A percentile compares a stretch with the other conserved stretches of the same genome.
These are phyloP conservation scores for Andrena dorsata DNA, from an alignment of 2,888 invertebrate genomes.

Conservation along the genomic window DNA sequence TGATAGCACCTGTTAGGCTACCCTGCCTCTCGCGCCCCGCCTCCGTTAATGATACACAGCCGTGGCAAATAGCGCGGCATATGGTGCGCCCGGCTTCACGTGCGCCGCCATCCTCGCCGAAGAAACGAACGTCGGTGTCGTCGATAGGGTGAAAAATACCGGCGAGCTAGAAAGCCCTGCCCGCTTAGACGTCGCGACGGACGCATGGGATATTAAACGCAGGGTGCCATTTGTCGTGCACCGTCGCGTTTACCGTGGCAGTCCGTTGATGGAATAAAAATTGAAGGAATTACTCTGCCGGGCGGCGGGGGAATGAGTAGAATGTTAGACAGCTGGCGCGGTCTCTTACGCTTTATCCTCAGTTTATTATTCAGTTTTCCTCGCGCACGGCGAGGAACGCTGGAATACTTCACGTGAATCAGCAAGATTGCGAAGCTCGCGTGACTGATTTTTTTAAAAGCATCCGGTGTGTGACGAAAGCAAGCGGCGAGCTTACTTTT, in stretches of 20 bases:
- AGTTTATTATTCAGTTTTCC: too few species aligned
- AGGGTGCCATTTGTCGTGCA: not conserved
- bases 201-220: not conserved
- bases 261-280: not conserved
- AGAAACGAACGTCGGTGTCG: not conserved
- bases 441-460: too few species aligned
- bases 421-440: too few species aligned
- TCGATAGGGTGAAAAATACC: slow-evolving; percentile 3
- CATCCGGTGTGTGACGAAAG: too few species aligned
- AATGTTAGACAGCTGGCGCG: too few species aligned
- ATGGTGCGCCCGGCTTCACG: slow-evolving; percentile 16
- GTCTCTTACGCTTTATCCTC: too few species aligned
- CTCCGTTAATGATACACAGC: slow-evolving; percentile 37
- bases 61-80: slow-evolving; percentile 26
- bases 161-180: not conserved
- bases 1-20: slow-evolving; percentile 46
- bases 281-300: too few species aligned
- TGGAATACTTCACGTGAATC: too few species aligned
- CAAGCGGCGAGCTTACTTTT: too few species aligned
- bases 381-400: too few species aligned
- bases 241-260: not conserved
- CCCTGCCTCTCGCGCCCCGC: slow-evolving; percentile 3
- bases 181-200: not conserved
- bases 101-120: slow-evolving; percentile 15
- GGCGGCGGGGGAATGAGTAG: too few species aligned